Evolutionary conservation across 1,140 invertebrate genomes (phyloP).

Genomic region (Conus ventricosus): DNA sequence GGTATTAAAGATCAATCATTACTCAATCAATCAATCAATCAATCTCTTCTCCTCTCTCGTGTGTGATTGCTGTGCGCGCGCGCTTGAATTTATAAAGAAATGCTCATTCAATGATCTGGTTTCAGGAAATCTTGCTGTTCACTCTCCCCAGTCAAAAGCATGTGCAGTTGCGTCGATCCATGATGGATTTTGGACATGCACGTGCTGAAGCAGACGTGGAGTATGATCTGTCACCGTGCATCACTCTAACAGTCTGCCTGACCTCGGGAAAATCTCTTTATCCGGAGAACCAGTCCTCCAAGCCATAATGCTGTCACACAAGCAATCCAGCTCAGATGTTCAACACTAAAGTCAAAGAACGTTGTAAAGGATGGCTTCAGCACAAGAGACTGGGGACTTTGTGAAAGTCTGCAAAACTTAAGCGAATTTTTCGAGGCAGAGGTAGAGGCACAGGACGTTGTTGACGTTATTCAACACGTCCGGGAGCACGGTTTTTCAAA

Average conservation of each 20-base stretch:
- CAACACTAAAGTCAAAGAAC: background rate
- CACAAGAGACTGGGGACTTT: background rate
- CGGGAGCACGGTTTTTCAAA: conserved; percentile 29
- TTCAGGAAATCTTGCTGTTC: background rate
- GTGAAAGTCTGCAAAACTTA: background rate
- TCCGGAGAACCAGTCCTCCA: background rate
- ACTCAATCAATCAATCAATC: no score
- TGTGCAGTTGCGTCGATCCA: background rate
- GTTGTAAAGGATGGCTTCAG: background rate
- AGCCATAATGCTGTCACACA: background rate
- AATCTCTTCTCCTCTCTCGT: no score
- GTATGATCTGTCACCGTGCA: background rate
- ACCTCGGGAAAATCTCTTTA: background rate
- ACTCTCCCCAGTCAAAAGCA: background rate
- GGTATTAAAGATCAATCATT: no score
- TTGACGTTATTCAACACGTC: conserved; percentile 27
- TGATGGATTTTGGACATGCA: background rate
- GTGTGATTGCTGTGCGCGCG: no score
- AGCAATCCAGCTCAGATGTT: background rate
- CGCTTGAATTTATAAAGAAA: no score
- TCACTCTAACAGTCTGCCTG: background rate
- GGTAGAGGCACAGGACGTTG: background rate
- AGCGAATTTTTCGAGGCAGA: background rate
- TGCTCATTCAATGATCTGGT: no score
- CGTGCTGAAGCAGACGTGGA: background rate